A percentile compares a stretch with the other conserved stretches of the same genome.
phyloP scores from a whole-genome alignment of 2,888 invertebrate species.

The Cyclophora punctaria region DNA sequence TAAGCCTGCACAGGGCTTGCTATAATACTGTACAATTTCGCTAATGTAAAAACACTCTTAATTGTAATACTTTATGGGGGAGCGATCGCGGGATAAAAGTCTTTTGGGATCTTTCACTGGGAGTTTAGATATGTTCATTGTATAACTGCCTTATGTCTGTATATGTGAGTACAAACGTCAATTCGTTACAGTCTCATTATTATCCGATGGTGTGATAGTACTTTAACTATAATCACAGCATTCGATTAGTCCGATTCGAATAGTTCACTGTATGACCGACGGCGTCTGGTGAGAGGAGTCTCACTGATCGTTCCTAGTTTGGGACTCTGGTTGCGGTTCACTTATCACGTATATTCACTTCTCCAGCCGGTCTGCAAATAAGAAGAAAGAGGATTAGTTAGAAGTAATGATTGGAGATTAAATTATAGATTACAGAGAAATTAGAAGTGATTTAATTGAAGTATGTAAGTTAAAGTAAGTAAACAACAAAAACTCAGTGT shows the following conservation, averaged over 20 bases:
- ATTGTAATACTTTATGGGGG: slow-evolving; percentile 59
- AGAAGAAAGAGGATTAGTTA: slow-evolving; percentile 23
- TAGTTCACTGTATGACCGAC: slow-evolving; percentile 8
- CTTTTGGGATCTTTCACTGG: slow-evolving; percentile 44
- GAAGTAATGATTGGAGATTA: neutral
- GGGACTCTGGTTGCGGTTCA: slow-evolving; percentile 46
- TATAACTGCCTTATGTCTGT: slow-evolving; percentile 36
- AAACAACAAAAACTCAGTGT: too few relatives aligned
- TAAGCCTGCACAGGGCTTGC: slow-evolving; percentile 53
- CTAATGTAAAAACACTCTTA: slow-evolving; percentile 67
- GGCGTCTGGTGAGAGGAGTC: slow-evolving; percentile 5
- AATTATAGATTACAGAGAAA: too few relatives aligned
- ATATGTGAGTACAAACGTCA: slow-evolving; percentile 55
- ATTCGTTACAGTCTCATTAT: slow-evolving; percentile 70
- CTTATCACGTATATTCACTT: slow-evolving; percentile 95
- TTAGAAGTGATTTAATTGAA: too few relatives aligned
- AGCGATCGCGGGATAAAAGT: slow-evolving; percentile 61
- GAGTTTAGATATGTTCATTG: slow-evolving; percentile 52
- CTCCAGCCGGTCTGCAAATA: slow-evolving; percentile 91
- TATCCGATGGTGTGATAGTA: slow-evolving; percentile 30
- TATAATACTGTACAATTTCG: slow-evolving; percentile 76
- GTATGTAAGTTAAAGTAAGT: too few relatives aligned
- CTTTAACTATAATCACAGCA: slow-evolving; percentile 47
- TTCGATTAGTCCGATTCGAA: slow-evolving; percentile 26
- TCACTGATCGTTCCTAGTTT: slow-evolving; percentile 27